These are phyloP conservation scores for Plemyria rubiginata DNA, from an alignment of 2,888 invertebrate genomes.

Conservation along the genomic window DNA sequence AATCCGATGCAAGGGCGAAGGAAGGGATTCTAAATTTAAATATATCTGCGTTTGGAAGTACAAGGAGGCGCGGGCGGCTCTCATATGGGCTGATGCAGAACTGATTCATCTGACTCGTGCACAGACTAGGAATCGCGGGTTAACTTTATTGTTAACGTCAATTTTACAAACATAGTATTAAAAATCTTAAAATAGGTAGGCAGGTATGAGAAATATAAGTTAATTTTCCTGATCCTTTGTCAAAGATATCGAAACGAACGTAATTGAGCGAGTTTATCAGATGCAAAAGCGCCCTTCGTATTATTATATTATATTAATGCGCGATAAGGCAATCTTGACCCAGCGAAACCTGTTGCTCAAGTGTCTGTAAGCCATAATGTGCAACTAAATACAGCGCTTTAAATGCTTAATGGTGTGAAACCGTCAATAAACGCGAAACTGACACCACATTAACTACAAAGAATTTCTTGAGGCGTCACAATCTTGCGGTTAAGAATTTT, in stretches of 20 bases:
- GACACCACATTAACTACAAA: constrained; percentile 64
- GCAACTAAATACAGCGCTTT: constrained; percentile 46
- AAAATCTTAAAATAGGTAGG: background rate
- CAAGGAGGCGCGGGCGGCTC: constrained; percentile 76
- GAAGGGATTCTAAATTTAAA: constrained; percentile 80
- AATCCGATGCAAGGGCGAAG: constrained; percentile 63
- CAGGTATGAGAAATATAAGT: background rate
- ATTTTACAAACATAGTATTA: background rate
- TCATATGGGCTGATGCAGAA: constrained; percentile 79
- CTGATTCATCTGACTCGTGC: constrained; percentile 76
- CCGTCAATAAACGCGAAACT: constrained; percentile 53
- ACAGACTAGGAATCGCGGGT: constrained; percentile 72
- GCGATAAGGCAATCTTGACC: constrained; percentile 39
- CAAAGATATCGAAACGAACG: constrained; percentile 33
- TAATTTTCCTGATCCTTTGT: constrained; percentile 41
- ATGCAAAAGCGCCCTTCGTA: constrained; percentile 32
- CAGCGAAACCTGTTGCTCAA: constrained; percentile 34
- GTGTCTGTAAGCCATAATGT: constrained; percentile 25
- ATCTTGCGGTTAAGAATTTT: constrained; percentile 40
- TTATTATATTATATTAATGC: constrained; percentile 31
- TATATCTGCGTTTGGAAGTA: constrained; percentile 65
- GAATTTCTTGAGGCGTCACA: constrained; percentile 58
- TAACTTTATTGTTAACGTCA: constrained; percentile 73
- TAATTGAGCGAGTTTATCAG: constrained; percentile 25
- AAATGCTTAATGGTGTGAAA: constrained; percentile 51